phyloP scores from a whole-genome alignment of 2,113 vertebrate genomes.

The Alligator mississippiensis region DNA sequence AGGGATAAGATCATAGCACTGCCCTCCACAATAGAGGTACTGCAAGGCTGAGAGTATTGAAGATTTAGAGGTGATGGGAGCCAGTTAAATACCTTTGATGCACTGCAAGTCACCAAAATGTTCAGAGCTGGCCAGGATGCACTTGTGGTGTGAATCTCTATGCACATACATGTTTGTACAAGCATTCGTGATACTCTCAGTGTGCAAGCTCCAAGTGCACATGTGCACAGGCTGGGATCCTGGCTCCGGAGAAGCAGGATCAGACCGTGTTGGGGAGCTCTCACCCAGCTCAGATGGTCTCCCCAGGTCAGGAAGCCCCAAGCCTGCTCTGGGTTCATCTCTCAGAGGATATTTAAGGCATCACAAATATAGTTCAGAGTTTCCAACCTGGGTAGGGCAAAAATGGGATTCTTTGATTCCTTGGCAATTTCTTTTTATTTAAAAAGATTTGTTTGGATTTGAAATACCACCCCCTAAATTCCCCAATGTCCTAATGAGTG shows the following conservation, averaged over 20 bases:
- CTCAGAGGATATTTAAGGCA: not conserved
- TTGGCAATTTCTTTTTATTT: too few species aligned
- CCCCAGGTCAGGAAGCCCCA: not conserved
- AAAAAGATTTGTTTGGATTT: too few species aligned
- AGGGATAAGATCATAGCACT: not conserved
- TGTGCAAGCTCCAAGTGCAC: not conserved
- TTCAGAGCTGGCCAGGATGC: not conserved
- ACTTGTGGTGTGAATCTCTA: not conserved
- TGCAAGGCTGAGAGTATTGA: not conserved
- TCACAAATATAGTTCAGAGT: not conserved
- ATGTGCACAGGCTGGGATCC: not conserved
- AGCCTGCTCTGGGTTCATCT: not conserved
- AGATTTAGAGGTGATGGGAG: not conserved
- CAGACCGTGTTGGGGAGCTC: not conserved
- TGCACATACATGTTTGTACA: not conserved
- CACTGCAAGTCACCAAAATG: not conserved
- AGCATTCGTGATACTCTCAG: not conserved
- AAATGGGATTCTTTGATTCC: too few species aligned
- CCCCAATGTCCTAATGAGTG: too few species aligned
- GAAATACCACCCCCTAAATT: too few species aligned
- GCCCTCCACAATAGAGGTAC: too few species aligned
- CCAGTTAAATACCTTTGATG: not conserved
- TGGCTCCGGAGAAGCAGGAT: not conserved
- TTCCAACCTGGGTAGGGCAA: too few species aligned
- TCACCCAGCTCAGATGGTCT: not conserved